Conservation (phyloP, 2,113 vertebrate species). For the Thalassoma bifasciatum region DNA sequence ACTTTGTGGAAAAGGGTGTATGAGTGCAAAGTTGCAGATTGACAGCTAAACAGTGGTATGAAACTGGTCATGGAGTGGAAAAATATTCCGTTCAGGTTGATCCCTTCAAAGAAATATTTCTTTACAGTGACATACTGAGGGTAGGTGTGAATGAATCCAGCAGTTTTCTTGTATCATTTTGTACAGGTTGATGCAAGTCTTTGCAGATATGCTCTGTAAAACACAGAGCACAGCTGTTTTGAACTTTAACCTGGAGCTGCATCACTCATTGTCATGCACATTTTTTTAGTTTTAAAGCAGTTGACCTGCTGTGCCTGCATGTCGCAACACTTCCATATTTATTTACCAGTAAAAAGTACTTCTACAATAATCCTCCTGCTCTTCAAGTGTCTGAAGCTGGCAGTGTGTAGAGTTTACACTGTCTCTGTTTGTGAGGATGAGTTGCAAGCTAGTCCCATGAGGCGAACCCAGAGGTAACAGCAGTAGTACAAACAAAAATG, state of each 20-base stretch:
- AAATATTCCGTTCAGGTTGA: no score
- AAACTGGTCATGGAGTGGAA: no score
- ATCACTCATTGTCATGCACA: constrained; percentile 2
- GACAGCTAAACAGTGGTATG: no score
- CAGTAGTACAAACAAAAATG: neutral
- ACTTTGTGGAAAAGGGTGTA: no score
- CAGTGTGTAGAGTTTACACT: neutral
- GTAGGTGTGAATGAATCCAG: no score
- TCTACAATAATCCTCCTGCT: neutral
- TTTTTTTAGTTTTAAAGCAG: neutral
- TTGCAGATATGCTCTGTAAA: no score
- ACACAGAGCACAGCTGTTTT: constrained; percentile 3
- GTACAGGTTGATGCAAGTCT: no score
- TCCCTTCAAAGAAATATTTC: no score
- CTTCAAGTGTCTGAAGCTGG: neutral
- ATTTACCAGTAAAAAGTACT: neutral
- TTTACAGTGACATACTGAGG: no score
- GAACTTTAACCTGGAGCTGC: neutral
- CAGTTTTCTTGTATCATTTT: no score
- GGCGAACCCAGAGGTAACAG: neutral
- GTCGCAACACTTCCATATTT: constrained; percentile 3
- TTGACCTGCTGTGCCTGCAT: neutral
- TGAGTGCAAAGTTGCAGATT: no score
- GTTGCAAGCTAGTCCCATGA: neutral
- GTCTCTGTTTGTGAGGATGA: neutral